Evolutionary conservation across 1,140 invertebrate species (phyloP).

Genomic region (Polypedilum pembai): DNA sequence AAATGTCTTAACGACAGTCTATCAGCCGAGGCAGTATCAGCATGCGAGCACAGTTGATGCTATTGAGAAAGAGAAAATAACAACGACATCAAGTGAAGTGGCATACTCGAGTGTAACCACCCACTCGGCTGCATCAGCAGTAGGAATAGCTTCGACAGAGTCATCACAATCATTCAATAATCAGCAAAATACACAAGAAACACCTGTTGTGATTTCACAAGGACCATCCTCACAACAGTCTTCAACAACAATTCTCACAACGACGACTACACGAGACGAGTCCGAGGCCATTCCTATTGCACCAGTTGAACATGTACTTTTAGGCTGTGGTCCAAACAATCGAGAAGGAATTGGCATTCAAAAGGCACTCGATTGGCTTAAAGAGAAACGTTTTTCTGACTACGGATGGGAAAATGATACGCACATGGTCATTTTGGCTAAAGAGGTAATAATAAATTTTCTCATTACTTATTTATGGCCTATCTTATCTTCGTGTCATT

Average conservation of each 20-base stretch:
- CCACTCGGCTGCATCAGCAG: neutral
- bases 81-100: neutral
- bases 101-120: neutral
- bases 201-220: neutral
- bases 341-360: conserved; percentile 51
- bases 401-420: conserved; percentile 73
- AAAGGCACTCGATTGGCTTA: conserved; percentile 57
- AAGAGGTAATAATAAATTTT: conserved; percentile 43
- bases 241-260: neutral
- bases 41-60: neutral
- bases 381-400: conserved; percentile 57
- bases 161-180: neutral
- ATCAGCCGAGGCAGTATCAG: neutral
- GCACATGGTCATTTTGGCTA: conserved; percentile 59
- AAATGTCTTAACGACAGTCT: conserved; percentile 1
- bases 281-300: neutral
- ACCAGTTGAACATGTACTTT: neutral
- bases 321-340: conserved; percentile 40
- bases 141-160: neutral
- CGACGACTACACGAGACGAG: neutral
- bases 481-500: too few species aligned
- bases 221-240: neutral
- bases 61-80: neutral
- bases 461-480: neutral
- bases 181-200: conserved; percentile 11